A percentile compares a stretch with the other conserved stretches of the same genome.
phyloP scores from a whole-genome alignment of 2,797 vertebrate species.

The Mergus octosetaceus region DNA sequence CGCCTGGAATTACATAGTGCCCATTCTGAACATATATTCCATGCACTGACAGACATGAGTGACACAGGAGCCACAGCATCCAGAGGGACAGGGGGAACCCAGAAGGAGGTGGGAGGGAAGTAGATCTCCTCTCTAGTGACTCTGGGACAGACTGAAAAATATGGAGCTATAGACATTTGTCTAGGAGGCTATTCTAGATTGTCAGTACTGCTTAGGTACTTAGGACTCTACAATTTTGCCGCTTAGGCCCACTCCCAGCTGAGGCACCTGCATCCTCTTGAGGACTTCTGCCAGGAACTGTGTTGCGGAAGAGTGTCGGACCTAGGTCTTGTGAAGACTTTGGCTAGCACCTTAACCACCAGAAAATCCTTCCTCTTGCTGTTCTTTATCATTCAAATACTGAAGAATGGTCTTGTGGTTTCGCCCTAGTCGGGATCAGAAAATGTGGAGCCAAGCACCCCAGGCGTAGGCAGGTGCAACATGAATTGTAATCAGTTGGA shows the following conservation, averaged over 20 bases:
- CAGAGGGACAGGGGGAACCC: not conserved
- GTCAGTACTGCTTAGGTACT: not conserved
- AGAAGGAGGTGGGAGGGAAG: not conserved
- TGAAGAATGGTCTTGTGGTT: conserved; percentile 46
- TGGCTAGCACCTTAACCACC: conserved; percentile 45
- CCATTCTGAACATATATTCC: conserved; percentile 66
- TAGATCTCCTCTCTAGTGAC: not conserved
- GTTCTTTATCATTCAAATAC: conserved; percentile 61
- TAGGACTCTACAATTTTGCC: not conserved
- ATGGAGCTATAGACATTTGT: not conserved
- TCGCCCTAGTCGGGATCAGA: not conserved
- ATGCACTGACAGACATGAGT: not conserved
- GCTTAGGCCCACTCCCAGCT: not conserved
- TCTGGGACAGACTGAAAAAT: accelerated
- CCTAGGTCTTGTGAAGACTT: conserved; percentile 25
- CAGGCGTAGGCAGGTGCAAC: conserved; percentile 30
- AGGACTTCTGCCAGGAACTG: not conserved
- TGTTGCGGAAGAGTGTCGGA: not conserved
- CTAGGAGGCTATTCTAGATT: not conserved
- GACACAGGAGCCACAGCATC: not conserved
- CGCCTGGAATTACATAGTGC: conserved; percentile 32
- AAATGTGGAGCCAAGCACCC: conserved; percentile 38
- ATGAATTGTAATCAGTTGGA: not conserved
- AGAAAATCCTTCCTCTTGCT: conserved; percentile 39
- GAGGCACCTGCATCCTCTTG: not conserved